Conservation (phyloP, 2,797 vertebrate species). For the Microctenopoma lineatum region DNA sequence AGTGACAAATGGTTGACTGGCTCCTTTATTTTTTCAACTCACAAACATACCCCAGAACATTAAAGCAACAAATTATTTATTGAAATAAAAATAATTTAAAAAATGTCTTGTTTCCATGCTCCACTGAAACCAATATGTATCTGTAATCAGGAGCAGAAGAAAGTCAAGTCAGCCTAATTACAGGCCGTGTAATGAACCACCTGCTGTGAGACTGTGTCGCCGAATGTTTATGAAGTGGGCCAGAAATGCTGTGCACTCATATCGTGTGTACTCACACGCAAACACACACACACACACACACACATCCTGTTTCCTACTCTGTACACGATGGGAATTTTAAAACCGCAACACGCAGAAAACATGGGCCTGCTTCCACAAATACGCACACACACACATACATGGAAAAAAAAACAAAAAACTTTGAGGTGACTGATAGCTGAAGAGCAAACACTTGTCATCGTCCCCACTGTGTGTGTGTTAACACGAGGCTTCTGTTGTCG, state of each 20-base stretch:
- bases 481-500: constrained; percentile 20
- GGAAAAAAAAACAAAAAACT: constrained; percentile 31
- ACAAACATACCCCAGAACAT: constrained; percentile 16
- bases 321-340: constrained; percentile 39
- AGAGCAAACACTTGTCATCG: constrained; percentile 20
- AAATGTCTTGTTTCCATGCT: constrained; percentile 56
- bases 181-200: constrained; percentile 75
- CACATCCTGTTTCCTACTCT: constrained; percentile 8
- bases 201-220: constrained; percentile 69
- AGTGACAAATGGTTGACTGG: constrained; percentile 1
- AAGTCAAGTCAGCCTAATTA: constrained; percentile 78
- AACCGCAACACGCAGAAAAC: constrained; percentile 21
- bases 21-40: constrained; percentile 6
- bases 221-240: constrained; percentile 61
- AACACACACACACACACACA: background rate
- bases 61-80: constrained; percentile 50
- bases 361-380: background rate
- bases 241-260: constrained; percentile 52
- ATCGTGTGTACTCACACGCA: constrained; percentile 33
- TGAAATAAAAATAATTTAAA: constrained; percentile 50
- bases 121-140: constrained; percentile 72
- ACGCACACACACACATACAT: constrained; percentile 8
- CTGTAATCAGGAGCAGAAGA: constrained; percentile 73
- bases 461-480: constrained; percentile 27
- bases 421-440: constrained; percentile 21